Evolutionary conservation across 2,797 vertebrate species (phyloP).

Genomic region (Mormyrus hasselquistii): DNA sequence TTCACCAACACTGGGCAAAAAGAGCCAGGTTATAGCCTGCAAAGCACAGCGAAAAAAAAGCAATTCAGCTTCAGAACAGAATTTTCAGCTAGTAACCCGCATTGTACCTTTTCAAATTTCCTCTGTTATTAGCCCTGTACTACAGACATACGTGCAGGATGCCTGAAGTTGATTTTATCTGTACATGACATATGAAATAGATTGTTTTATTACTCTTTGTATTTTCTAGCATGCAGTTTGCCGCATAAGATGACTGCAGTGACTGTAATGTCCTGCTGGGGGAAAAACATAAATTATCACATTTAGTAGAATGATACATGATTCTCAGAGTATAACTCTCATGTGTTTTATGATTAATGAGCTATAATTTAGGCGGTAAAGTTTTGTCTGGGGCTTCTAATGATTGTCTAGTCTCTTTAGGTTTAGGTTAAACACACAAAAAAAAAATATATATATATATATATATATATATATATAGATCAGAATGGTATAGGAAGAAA

Average conservation of each 20-base stretch:
- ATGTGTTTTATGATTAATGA: conserved; percentile 7
- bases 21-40: not conserved
- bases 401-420: not conserved
- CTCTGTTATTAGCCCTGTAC: not conserved
- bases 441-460: too few relatives aligned
- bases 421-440: conserved; percentile 3
- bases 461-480: not conserved
- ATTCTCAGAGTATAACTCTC: not conserved
- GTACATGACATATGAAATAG: not conserved
- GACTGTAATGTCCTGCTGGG: not conserved
- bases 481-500: not conserved
- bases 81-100: not conserved
- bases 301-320: not conserved
- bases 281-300: not conserved
- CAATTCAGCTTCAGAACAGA: not conserved
- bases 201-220: not conserved
- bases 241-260: not conserved
- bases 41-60: not conserved
- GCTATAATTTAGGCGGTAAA: not conserved
- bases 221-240: not conserved
- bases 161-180: conserved; percentile 18
- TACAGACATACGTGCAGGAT: conserved; percentile 6
- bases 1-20: not conserved
- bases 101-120: conserved; percentile 13
- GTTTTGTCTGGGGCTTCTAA: not conserved